Evolutionary conservation across 2,113 vertebrate species (phyloP).

Genomic region (Crotalus horridus): DNA sequence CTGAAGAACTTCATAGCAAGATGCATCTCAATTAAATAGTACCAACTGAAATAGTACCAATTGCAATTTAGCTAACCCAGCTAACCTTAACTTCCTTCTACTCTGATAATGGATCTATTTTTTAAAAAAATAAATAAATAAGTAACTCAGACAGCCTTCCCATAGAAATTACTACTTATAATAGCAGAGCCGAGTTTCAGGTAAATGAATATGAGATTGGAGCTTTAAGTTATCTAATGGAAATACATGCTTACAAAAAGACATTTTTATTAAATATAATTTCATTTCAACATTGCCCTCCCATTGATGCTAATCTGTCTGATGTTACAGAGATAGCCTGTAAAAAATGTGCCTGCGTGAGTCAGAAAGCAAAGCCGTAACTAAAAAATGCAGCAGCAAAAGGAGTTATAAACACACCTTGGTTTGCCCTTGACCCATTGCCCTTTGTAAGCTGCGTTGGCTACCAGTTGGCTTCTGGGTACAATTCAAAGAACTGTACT

Average conservation of each 20-base stretch:
- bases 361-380: neutral
- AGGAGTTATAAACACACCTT: neutral
- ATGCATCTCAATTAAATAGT: constrained; percentile 67
- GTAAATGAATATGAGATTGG: neutral
- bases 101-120: constrained; percentile 28
- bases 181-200: neutral
- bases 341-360: neutral
- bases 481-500: neutral
- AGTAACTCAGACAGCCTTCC: neutral
- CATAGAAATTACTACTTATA: neutral
- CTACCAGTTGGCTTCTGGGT: neutral
- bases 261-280: neutral
- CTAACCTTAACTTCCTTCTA: constrained; percentile 51
- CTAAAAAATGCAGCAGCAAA: neutral
- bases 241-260: neutral
- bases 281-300: neutral
- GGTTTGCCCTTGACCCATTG: neutral
- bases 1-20: constrained; percentile 46
- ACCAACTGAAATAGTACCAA: constrained; percentile 63
- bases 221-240: neutral
- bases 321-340: neutral
- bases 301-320: neutral
- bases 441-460: neutral
- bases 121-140: neutral
- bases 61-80: constrained; percentile 62